Evolutionary conservation across 2,888 invertebrate genomes (phyloP).

Genomic region (Acrocera orbiculus): DNA sequence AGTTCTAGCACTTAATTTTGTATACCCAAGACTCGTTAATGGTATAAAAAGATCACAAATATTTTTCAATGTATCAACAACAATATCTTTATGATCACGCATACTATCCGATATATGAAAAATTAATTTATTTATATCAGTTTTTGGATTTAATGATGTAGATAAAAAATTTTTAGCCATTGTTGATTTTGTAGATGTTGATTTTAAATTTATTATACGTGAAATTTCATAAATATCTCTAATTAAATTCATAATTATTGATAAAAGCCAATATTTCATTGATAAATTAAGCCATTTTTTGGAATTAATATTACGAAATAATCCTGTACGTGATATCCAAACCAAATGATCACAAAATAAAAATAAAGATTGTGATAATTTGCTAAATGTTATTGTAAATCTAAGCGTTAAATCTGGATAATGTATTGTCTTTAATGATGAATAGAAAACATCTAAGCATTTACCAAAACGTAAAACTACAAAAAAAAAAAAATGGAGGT

Average conservation of each 20-base stretch:
- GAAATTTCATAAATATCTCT: conserved; percentile 74
- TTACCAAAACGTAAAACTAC: conserved; percentile 73
- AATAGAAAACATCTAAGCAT: conserved; percentile 64
- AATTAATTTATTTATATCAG: conserved; percentile 17
- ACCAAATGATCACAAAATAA: conserved; percentile 72
- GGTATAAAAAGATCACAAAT: conserved; percentile 76
- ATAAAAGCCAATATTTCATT: conserved; percentile 72
- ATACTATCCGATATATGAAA: conserved; percentile 20
- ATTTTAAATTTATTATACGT: conserved; percentile 31
- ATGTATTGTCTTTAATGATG: conserved; percentile 50
- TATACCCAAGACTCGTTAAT: conserved; percentile 59
- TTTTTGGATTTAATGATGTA: conserved; percentile 17
- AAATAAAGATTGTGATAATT: conserved; percentile 60
- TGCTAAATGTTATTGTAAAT: conserved; percentile 56
- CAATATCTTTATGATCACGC: conserved; percentile 41
- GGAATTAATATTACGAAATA: conserved; percentile 44
- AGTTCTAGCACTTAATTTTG: conserved; percentile 56
- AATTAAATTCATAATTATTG: conserved; percentile 58
- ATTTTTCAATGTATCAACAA: conserved; percentile 73
- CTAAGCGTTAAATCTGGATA: conserved; percentile 54
- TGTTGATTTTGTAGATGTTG: conserved; percentile 13
- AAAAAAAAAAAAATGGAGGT: conserved; percentile 26
- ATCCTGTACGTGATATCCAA: conserved; percentile 63
- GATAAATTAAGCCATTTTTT: conserved; percentile 57
- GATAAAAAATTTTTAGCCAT: too few species aligned